Evolutionary conservation across 2,888 invertebrate species (phyloP).

Genomic region (Drosophila paracracens): DNA sequence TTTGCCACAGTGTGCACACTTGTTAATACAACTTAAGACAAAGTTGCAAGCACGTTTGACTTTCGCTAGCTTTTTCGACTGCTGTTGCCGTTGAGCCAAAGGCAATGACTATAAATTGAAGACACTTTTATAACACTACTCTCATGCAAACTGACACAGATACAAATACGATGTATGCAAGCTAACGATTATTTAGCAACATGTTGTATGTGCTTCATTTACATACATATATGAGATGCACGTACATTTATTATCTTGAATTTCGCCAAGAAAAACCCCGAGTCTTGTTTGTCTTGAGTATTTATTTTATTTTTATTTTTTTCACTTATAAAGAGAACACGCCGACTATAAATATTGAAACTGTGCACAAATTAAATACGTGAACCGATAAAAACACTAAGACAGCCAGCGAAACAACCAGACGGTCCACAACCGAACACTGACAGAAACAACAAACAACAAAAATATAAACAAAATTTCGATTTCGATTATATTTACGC

Average conservation of each 20-base stretch:
- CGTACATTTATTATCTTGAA: slow-evolving; percentile 50
- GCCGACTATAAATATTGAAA: slow-evolving; percentile 71
- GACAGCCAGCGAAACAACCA: slow-evolving; percentile 17
- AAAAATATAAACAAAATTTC: slow-evolving; percentile 45
- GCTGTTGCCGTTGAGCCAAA: slow-evolving; percentile 15
- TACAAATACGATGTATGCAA: neutral
- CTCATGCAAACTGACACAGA: neutral
- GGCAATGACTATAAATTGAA: slow-evolving; percentile 30
- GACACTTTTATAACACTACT: slow-evolving; percentile 23
- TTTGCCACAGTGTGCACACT: slow-evolving; percentile 48
- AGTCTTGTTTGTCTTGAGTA: slow-evolving; percentile 48
- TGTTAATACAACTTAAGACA: slow-evolving; percentile 33
- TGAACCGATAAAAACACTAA: slow-evolving; percentile 59
- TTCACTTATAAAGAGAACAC: slow-evolving; percentile 64
- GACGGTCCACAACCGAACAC: slow-evolving; percentile 36
- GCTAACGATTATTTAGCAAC: slow-evolving; percentile 42
- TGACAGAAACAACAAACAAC: slow-evolving; percentile 10
- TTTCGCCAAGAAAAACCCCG: slow-evolving; percentile 27
- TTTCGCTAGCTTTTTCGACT: slow-evolving; percentile 43
- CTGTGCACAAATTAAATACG: slow-evolving; percentile 66
- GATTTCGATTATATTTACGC: slow-evolving; percentile 45
- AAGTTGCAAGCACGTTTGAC: slow-evolving; percentile 30
- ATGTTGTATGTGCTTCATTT: slow-evolving; percentile 28
- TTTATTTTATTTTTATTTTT: slow-evolving; percentile 25
- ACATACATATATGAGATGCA: slow-evolving; percentile 25